Evolutionary conservation across 2,888 invertebrate genomes (phyloP).

Genomic region (Tridacna gigas): DNA sequence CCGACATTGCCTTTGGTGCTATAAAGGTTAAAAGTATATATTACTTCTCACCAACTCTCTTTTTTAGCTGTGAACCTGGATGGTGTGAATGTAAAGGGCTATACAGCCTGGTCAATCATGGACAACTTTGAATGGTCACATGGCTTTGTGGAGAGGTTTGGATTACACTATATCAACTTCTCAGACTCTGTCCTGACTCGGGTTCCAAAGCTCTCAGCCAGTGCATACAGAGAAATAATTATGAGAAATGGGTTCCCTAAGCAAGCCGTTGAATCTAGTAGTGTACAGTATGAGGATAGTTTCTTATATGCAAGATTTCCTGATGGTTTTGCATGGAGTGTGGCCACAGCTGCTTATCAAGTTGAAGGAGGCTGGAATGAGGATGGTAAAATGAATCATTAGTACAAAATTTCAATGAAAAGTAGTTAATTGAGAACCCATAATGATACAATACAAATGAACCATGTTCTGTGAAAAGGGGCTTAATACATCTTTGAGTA

Average conservation of each 20-base stretch:
- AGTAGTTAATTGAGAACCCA: too few relatives aligned
- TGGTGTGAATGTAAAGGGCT: conserved; percentile 86
- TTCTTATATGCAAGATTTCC: conserved; percentile 66
- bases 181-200: conserved; percentile 88
- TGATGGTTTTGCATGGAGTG: conserved; percentile 76
- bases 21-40: too few relatives aligned
- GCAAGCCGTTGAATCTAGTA: conserved; percentile 22
- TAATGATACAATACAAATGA: too few relatives aligned
- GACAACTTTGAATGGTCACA: conserved; percentile 93
- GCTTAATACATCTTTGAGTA: too few relatives aligned
- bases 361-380: conserved; percentile 89
- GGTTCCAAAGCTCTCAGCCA: conserved; percentile 88
- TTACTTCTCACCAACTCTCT: neutral
- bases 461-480: too few relatives aligned
- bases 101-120: conserved; percentile 92
- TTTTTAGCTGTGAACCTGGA: conserved; percentile 73
- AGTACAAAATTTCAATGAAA: too few relatives aligned
- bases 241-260: conserved; percentile 70
- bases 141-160: conserved; percentile 90
- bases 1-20: too few relatives aligned
- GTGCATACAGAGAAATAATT: conserved; percentile 73
- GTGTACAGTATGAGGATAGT: conserved; percentile 47
- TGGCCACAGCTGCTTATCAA: conserved; percentile 87
- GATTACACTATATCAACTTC: conserved; percentile 91
- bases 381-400: conserved; percentile 77